Evolutionary conservation across 2,888 invertebrate species (phyloP), one percentile per base, ranked within the genome.

Genomic region (Pedicia rivosa): DNA sequence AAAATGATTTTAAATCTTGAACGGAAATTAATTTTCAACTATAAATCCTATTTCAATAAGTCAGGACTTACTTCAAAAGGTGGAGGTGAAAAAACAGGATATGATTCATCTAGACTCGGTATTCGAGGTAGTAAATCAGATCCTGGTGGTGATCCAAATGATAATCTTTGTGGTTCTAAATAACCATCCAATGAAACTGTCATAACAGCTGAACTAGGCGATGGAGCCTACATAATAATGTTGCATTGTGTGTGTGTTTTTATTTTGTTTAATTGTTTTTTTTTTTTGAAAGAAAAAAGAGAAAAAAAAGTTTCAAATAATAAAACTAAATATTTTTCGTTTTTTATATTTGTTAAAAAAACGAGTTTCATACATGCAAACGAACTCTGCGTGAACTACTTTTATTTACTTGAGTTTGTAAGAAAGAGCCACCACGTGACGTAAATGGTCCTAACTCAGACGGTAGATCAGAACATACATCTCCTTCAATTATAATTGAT

Each of bases 151-250:
- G 82, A 81, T 48, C 76, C 75, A 57, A 84, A 76, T 1, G 84
- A 86, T 47, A 87, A 77, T 34, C 83, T 70, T 17, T 79, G 76
- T 1, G 83, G 82, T 50, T 90, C 88, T 44, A 88, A 65, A 52
- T 86, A 90, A 15, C 79, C 86, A 46, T 88, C 88, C 20, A 86
- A 68, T 2, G 84, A 82, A 5, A 82, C 76, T 1, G 87, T 83
- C 70, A 82, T 76, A 5, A 82, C 70, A 2, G 84, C 87, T 0
- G 87, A 86, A 42, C 80, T 83, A 0, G 87, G 86, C 0, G 87
- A 82, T 0, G 82, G 78, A 1, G 78, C 73, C 55, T 61, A 34
- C n/a, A n/a, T n/a, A n/a, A n/a, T n/a, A n/a, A n/a, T n/a, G n/a
- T n/a, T n/a, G n/a, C n/a, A n/a, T n/a, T n/a, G n/a, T n/a, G n/a